A percentile compares a stretch with the other conserved stretches of the same genome.
phyloP scores from a whole-genome alignment of 2,797 vertebrate genomes.

The Notolabrus celidotus region DNA sequence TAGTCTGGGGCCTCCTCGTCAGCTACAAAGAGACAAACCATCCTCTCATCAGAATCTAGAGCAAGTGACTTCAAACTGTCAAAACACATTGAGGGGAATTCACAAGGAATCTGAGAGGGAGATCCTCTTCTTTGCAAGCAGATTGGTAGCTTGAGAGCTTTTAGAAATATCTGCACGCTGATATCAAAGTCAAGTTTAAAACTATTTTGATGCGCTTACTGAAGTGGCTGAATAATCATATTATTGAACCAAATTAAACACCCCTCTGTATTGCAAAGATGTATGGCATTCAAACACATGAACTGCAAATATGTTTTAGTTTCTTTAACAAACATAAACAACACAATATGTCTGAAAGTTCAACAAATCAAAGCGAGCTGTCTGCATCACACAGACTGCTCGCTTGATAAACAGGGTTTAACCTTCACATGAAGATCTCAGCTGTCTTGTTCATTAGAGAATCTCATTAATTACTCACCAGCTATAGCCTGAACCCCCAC shows the following conservation, averaged over 20 bases:
- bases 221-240: background rate
- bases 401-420: constrained; percentile 10
- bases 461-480: constrained; percentile 85
- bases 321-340: background rate
- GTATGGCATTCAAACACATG: background rate
- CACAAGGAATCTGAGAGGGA: constrained; percentile 21
- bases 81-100: constrained; percentile 41
- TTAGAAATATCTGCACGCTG: constrained; percentile 3
- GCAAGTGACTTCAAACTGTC: constrained; percentile 25
- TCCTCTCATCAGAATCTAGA: constrained; percentile 52
- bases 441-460: constrained; percentile 33
- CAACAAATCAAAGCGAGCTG: background rate
- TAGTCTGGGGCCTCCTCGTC: constrained; percentile 99
- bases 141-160: background rate
- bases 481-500: constrained; percentile 98
- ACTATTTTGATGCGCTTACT: background rate
- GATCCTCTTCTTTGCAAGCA: constrained; percentile 23
- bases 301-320: background rate
- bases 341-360: background rate
- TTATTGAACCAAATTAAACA: too few species aligned
- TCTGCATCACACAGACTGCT: background rate
- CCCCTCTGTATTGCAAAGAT: background rate
- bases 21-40: constrained; percentile 81
- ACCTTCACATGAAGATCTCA: background rate
- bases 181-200: constrained; percentile 13